A percentile compares a stretch with the other conserved stretches of the same genome.
These are phyloP conservation scores for Drosophila planitibia DNA, from an alignment of 2,888 invertebrate genomes.

Conservation along the genomic window DNA sequence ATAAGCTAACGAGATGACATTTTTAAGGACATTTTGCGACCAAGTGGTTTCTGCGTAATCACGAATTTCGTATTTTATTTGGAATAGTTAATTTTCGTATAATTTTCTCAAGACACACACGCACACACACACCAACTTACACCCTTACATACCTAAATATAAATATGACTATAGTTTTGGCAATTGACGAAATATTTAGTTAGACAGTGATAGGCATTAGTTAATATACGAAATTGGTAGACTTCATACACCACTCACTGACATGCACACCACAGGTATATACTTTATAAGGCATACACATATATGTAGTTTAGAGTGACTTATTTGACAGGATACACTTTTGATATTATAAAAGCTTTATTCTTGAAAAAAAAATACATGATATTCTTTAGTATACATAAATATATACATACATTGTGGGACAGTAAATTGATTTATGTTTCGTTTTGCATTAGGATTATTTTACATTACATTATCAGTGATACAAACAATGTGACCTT, in stretches of 20 bases:
- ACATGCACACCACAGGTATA: slow-evolving; percentile 50
- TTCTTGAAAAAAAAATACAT: slow-evolving; percentile 41
- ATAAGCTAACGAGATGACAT: slow-evolving; percentile 16
- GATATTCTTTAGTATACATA: slow-evolving; percentile 22
- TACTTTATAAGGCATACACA: slow-evolving; percentile 40
- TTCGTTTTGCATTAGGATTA: slow-evolving; percentile 38
- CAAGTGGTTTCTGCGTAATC: slow-evolving; percentile 70
- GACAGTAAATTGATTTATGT: slow-evolving; percentile 31
- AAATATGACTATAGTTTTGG: slow-evolving; percentile 14
- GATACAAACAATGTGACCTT: slow-evolving; percentile 86
- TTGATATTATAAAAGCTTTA: slow-evolving; percentile 62
- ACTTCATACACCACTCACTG: slow-evolving; percentile 60
- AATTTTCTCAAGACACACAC: slow-evolving; percentile 28
- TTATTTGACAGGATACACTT: slow-evolving; percentile 20
- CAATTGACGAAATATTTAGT: slow-evolving; percentile 21
- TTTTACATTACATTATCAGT: slow-evolving; percentile 81
- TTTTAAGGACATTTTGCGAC: slow-evolving; percentile 39
- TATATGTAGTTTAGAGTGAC: slow-evolving; percentile 9
- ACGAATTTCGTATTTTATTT: slow-evolving; percentile 18
- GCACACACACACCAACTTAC: slow-evolving; percentile 6
- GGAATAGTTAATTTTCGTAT: slow-evolving; percentile 12
- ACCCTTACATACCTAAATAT: slow-evolving; percentile 25
- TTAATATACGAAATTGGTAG: slow-evolving; percentile 47
- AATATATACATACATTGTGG: slow-evolving; percentile 19
- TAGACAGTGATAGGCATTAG: slow-evolving; percentile 52